Conservation (phyloP, 2,797 vertebrate species). For the Emys orbicularis region DNA sequence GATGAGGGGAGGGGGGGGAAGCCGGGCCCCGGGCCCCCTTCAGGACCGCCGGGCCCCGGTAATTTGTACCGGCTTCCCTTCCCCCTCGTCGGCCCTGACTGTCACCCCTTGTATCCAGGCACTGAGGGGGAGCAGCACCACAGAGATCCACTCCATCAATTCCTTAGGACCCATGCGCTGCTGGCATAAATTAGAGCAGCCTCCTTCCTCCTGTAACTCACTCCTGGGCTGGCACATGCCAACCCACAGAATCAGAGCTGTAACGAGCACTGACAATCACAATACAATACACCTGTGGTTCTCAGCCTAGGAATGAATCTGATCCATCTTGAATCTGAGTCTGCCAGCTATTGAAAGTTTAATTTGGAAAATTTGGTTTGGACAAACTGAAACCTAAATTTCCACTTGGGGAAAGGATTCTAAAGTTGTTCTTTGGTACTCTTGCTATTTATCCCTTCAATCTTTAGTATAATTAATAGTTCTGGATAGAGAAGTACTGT, state of each 20-base stretch:
- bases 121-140: background rate
- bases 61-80: too few species aligned
- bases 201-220: accelerated
- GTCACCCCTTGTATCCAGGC: background rate
- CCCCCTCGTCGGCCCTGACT: too few species aligned
- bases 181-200: background rate
- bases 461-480: slow-evolving; percentile 39
- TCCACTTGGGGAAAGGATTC: slow-evolving; percentile 21
- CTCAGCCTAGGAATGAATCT: background rate
- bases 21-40: too few species aligned
- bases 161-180: background rate
- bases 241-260: background rate
- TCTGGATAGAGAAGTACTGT: background rate
- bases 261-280: background rate
- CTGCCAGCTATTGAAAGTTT: background rate
- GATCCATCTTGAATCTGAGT: background rate
- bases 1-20: too few species aligned
- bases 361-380: slow-evolving; percentile 2
- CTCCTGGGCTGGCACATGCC: background rate
- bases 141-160: background rate
- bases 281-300: background rate
- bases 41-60: too few species aligned
- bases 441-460: background rate
- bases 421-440: background rate
- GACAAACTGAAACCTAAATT: background rate